These are phyloP conservation scores for Drosophila kohkoa DNA, from an alignment of 1,140 invertebrate genomes.

Conservation along the genomic window DNA sequence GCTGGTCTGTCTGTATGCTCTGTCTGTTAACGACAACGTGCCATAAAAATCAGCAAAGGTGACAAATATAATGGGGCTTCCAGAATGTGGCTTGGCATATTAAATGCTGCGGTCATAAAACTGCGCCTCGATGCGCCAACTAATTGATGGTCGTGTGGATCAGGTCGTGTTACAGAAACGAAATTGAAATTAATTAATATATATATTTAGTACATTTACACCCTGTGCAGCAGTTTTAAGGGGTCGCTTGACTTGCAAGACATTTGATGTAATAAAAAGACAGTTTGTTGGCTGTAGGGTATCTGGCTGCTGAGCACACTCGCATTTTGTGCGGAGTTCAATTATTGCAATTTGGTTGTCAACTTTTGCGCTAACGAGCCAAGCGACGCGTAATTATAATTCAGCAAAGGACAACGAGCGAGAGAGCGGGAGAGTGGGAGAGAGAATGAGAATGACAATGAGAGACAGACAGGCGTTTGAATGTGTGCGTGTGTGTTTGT, in stretches of 20 bases:
- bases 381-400: constrained; percentile 71
- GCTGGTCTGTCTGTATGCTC: neutral
- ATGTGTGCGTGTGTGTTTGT: neutral
- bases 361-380: constrained; percentile 66
- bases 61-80: constrained; percentile 59
- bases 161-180: constrained; percentile 1
- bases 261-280: neutral
- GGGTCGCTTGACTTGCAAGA: neutral
- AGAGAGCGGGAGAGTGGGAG: too few relatives aligned
- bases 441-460: neutral
- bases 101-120: constrained; percentile 47
- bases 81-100: constrained; percentile 35
- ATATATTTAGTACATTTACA: constrained; percentile 46
- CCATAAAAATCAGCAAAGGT: constrained; percentile 75
- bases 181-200: constrained; percentile 79
- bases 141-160: constrained; percentile 26
- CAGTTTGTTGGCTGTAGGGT: neutral
- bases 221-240: neutral
- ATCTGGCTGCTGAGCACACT: neutral
- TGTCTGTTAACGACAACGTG: constrained; percentile 41
- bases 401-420: constrained; percentile 36
- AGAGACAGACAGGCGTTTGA: neutral
- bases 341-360: constrained; percentile 73
- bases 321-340: constrained; percentile 35
- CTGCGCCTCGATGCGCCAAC: constrained; percentile 51